Percentiles rank a stretch among this genome's conserved stretches.
Conservation (phyloP, 2,797 vertebrate species). For the Chelon labrosus region DNA sequence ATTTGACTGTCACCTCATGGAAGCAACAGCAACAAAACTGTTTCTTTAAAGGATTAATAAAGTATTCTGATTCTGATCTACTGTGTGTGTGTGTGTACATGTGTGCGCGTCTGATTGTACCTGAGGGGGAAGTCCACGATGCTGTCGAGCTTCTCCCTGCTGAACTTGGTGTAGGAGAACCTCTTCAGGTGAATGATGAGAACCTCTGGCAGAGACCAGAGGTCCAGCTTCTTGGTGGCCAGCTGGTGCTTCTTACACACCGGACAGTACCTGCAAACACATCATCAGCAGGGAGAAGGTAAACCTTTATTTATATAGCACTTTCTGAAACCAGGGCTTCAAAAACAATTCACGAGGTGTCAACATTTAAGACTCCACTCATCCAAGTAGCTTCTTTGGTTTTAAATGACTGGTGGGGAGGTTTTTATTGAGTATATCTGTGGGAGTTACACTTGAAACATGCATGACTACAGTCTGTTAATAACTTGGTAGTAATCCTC, state of each 20-base stretch:
- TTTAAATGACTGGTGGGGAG: no score
- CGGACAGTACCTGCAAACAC: conserved; percentile 88
- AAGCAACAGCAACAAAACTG: no score
- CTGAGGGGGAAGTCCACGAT: conserved; percentile 91
- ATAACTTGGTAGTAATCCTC: no score
- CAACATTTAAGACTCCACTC: no score
- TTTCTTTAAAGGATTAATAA: not conserved
- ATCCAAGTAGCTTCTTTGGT: no score
- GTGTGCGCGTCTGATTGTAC: conserved; percentile 58
- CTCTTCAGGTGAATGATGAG: conserved; percentile 93
- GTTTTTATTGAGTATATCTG: no score
- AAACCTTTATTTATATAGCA: not conserved
- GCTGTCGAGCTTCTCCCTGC: conserved; percentile 91
- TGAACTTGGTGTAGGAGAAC: conserved; percentile 92
- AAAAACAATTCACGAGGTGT: no score
- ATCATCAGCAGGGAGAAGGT: not conserved
- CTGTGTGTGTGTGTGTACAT: not conserved
- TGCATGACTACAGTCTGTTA: no score
- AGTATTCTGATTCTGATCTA: not conserved
- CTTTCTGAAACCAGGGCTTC: no score
- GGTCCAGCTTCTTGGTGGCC: conserved; percentile 93
- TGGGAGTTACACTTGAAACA: no score
- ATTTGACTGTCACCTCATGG: no score
- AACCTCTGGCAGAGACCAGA: conserved; percentile 91
- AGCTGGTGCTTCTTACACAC: conserved; percentile 91